A percentile compares a stretch with the other conserved stretches of the same genome.
These are phyloP conservation scores for Caenorhabditis sp. DNA, from an alignment of 2,888 invertebrate species.

Conservation along the genomic window DNA sequence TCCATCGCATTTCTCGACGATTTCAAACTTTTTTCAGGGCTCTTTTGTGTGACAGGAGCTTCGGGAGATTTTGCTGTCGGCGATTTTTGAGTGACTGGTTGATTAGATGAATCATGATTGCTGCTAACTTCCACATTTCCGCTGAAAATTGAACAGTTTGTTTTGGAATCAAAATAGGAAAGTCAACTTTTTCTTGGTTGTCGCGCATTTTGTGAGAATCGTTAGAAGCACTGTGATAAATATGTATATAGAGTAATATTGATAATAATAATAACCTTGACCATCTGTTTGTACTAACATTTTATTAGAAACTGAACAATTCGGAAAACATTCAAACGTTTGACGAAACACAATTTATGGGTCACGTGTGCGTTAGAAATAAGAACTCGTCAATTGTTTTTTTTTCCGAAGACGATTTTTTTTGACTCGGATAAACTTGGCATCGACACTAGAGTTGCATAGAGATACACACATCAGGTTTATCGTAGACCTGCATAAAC, in stretches of 20 bases:
- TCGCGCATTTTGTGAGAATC: background rate
- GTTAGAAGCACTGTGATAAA: background rate
- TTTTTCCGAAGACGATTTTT: no score
- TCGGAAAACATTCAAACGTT: no score
- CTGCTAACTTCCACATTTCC: background rate
- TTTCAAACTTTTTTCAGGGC: background rate
- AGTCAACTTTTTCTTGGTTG: background rate
- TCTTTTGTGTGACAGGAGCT: background rate
- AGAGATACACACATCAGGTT: no score
- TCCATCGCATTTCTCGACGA: slow-evolving; percentile 5
- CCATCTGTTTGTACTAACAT: background rate
- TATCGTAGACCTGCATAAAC: no score
- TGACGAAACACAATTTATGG: no score
- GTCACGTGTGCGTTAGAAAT: no score
- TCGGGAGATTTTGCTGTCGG: background rate
- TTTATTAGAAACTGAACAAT: background rate
- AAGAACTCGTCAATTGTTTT: no score
- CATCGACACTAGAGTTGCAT: no score
- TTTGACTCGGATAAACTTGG: no score
- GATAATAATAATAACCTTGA: background rate
- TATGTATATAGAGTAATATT: background rate
- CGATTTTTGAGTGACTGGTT: no score
- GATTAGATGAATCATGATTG: no score
- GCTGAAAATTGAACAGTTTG: background rate
- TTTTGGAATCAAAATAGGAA: no score